These are phyloP conservation scores for Nezara viridula DNA, from an alignment of 2,888 invertebrate genomes.

Conservation along the genomic window DNA sequence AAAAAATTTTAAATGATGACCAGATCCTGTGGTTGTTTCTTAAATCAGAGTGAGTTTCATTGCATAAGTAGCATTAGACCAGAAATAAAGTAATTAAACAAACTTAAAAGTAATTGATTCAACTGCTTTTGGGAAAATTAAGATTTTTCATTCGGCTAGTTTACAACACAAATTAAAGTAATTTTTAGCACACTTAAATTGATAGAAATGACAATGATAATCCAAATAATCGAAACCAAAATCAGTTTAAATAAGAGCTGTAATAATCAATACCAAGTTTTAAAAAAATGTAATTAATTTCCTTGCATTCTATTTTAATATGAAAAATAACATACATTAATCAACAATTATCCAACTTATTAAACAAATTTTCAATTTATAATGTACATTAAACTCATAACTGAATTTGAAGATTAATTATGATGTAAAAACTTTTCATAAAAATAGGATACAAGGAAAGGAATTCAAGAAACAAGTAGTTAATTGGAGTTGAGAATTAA, in stretches of 20 bases:
- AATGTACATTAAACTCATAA: not conserved
- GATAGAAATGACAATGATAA: not conserved
- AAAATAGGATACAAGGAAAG: not conserved
- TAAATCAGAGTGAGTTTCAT: too few species aligned
- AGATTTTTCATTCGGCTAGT: not conserved
- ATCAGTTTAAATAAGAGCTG: not conserved
- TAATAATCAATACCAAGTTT: not conserved
- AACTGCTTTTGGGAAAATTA: not conserved
- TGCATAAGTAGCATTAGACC: too few species aligned
- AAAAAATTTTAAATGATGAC: too few species aligned
- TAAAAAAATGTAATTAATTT: not conserved
- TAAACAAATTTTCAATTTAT: too few species aligned
- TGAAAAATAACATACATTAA: not conserved
- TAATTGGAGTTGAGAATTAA: not conserved
- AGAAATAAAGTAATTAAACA: too few species aligned
- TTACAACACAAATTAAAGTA: not conserved
- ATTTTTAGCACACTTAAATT: not conserved
- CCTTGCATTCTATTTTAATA: conserved; percentile 7
- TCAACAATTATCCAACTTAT: not conserved
- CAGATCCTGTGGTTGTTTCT: too few species aligned
- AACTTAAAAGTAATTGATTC: not conserved
- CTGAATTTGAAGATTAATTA: not conserved
- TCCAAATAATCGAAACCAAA: not conserved
- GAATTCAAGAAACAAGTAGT: not conserved
- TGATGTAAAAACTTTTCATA: not conserved